These are phyloP conservation scores for Pseudocheirus occidentalis DNA, from an alignment of 2,797 vertebrate genomes.

Conservation along the genomic window DNA sequence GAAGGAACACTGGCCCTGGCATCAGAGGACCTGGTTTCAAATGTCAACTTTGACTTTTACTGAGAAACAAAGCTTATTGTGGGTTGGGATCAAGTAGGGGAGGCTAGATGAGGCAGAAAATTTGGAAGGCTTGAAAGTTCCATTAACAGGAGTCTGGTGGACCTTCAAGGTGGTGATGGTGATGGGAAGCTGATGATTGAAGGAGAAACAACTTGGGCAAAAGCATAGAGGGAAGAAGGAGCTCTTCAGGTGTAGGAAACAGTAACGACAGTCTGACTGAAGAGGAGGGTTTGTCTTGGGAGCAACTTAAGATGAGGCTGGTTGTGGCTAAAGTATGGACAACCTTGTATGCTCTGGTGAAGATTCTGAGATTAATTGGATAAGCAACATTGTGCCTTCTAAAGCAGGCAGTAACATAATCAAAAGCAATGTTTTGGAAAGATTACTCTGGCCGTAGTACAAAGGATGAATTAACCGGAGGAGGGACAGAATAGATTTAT, in stretches of 20 bases:
- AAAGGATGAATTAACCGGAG: background rate
- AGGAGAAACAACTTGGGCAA: background rate
- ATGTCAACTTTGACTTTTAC: background rate
- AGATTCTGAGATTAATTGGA: background rate
- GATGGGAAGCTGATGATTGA: background rate
- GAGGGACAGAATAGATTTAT: background rate
- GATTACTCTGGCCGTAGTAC: background rate
- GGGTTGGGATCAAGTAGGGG: background rate
- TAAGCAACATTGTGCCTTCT: background rate
- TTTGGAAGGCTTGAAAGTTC: background rate
- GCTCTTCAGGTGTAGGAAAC: background rate
- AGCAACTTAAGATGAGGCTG: background rate
- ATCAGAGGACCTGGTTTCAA: background rate
- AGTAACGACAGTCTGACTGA: background rate
- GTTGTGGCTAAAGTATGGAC: background rate
- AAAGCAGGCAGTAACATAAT: background rate
- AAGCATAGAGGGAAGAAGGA: background rate
- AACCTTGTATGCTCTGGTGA: background rate
- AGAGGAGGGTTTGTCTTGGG: background rate
- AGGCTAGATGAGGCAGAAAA: background rate
- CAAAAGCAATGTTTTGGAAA: background rate
- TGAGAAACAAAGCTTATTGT: background rate
- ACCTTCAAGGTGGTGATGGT: background rate
- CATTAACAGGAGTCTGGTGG: background rate
- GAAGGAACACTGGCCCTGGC: background rate